phyloP scores from a whole-genome alignment of 1,140 invertebrate genomes.

The Musca vetustissima region DNA sequence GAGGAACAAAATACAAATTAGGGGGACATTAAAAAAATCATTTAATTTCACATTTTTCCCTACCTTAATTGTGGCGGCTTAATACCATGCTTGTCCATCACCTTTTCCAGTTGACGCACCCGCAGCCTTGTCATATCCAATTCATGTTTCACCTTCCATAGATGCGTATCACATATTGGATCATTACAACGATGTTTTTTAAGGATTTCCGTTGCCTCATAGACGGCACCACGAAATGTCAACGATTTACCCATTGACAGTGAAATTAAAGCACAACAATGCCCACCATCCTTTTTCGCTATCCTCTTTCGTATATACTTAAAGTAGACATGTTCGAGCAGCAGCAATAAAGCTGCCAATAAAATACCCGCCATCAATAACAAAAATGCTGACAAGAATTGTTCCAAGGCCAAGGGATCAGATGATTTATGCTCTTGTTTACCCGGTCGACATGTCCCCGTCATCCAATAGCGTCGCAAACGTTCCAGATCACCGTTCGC shows the following conservation, averaged over 20 bases:
- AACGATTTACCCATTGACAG: slow-evolving; percentile 80
- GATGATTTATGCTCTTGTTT: slow-evolving; percentile 88
- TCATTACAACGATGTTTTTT: slow-evolving; percentile 72
- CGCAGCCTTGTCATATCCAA: slow-evolving; percentile 80
- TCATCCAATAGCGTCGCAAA: slow-evolving; percentile 90
- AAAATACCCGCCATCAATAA: slow-evolving; percentile 92
- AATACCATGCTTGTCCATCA: slow-evolving; percentile 78
- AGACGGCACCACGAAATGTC: slow-evolving; percentile 85
- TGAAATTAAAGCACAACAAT: slow-evolving; percentile 89
- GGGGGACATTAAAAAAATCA: neutral
- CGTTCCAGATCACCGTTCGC: slow-evolving; percentile 95
- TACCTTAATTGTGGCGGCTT: slow-evolving; percentile 69
- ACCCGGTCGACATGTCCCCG: slow-evolving; percentile 91
- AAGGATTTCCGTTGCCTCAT: slow-evolving; percentile 69
- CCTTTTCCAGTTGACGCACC: slow-evolving; percentile 81
- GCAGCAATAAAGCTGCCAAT: slow-evolving; percentile 78
- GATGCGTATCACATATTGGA: slow-evolving; percentile 78
- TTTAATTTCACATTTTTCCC: neutral
- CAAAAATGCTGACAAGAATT: slow-evolving; percentile 96
- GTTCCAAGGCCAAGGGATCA: slow-evolving; percentile 91
- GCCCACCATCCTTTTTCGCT: slow-evolving; percentile 82
- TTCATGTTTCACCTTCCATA: slow-evolving; percentile 88
- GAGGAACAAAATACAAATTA: neutral
- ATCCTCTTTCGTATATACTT: slow-evolving; percentile 86
- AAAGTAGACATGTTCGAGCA: slow-evolving; percentile 93